Evolutionary conservation across 2,797 vertebrate species (phyloP).

Genomic region (Anomalospiza imberbis): DNA sequence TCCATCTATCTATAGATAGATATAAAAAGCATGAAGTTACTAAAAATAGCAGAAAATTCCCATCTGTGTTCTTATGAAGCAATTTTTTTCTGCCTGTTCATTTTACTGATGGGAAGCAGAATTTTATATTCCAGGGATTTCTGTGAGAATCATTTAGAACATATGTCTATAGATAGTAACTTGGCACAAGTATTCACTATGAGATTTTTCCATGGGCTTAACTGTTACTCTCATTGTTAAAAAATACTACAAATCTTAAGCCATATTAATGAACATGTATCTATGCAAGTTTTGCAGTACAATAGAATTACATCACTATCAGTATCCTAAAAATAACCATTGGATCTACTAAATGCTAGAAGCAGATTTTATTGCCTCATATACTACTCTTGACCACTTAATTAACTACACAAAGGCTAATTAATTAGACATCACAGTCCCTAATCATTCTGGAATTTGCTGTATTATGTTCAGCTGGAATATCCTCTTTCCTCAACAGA

Average conservation of each 20-base stretch:
- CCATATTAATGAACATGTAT: not conserved
- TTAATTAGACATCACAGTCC: constrained; percentile 48
- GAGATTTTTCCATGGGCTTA: not conserved
- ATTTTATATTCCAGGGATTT: not conserved
- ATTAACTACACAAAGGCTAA: constrained; percentile 58
- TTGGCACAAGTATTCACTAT: not conserved
- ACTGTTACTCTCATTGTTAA: not conserved
- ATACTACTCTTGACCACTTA: constrained; percentile 44
- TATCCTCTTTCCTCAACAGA: constrained; percentile 36
- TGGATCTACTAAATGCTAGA: not conserved
- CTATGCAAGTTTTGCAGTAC: not conserved
- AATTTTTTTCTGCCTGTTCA: not conserved
- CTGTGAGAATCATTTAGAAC: not conserved
- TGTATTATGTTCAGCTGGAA: constrained; percentile 53
- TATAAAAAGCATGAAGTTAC: not conserved
- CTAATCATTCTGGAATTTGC: constrained; percentile 54
- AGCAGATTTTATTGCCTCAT: constrained; percentile 37
- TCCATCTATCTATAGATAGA: not conserved
- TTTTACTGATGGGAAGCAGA: not conserved
- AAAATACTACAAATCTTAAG: not conserved
- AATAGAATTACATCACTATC: not conserved
- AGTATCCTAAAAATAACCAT: not conserved
- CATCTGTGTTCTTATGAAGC: not conserved
- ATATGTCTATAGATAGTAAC: not conserved
- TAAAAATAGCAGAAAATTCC: not conserved